Conservation (phyloP, 2,113 vertebrate species). For the Epinephelus lanceolatus region DNA sequence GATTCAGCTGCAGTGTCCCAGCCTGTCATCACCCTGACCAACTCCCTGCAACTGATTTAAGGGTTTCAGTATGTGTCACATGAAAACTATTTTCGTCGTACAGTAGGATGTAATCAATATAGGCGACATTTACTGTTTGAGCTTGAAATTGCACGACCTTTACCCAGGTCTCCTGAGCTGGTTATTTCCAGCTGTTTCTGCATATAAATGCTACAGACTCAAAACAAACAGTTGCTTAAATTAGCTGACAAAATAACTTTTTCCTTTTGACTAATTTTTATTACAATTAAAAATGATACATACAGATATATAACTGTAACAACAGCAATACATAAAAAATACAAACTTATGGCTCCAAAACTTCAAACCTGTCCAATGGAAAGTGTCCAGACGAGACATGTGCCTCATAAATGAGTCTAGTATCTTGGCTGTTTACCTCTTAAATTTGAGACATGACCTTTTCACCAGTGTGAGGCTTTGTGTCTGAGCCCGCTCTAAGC, state of each 20-base stretch:
- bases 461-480: conserved; percentile 26
- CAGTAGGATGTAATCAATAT: background rate
- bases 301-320: background rate
- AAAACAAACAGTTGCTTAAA: background rate
- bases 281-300: background rate
- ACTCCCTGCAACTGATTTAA: background rate
- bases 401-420: conserved; percentile 41
- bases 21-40: background rate
- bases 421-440: conserved; percentile 56
- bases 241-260: background rate
- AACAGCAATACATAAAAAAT: background rate
- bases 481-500: conserved; percentile 14
- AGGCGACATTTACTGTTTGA: background rate
- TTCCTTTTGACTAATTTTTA: background rate
- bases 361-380: background rate
- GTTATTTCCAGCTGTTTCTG: background rate
- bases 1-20: background rate
- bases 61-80: background rate
- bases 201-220: background rate
- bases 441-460: conserved; percentile 58
- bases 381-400: conserved; percentile 27
- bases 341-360: background rate
- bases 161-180: background rate
- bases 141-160: background rate
- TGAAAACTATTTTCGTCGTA: background rate